A percentile compares a stretch with the other conserved stretches of the same genome.
These are phyloP conservation scores for Myiothlypis chrysogaster DNA, from an alignment of 2,797 vertebrate genomes.

Conservation along the genomic window DNA sequence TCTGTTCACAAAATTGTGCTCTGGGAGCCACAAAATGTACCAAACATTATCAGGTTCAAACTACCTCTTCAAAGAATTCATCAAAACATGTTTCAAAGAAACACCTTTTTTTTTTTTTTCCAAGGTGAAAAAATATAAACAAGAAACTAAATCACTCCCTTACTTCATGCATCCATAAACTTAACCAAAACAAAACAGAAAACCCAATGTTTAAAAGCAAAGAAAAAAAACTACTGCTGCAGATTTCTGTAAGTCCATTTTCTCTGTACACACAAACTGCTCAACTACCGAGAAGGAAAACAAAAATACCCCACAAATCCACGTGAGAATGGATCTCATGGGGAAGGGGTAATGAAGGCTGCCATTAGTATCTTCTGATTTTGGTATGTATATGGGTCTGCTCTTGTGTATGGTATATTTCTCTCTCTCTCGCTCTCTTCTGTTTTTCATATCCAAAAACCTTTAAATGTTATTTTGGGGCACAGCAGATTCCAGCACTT, in stretches of 20 bases:
- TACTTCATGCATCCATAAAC: conserved; percentile 83
- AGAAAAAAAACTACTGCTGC: conserved; percentile 76
- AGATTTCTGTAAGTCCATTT: conserved; percentile 80
- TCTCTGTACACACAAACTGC: conserved; percentile 89
- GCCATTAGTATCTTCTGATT: conserved; percentile 84
- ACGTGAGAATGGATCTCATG: conserved; percentile 75
- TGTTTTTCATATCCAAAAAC: conserved; percentile 79
- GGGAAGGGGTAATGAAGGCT: conserved; percentile 67
- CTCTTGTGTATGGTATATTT: conserved; percentile 72
- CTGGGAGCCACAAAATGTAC: conserved; percentile 78
- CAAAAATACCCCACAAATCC: conserved; percentile 74
- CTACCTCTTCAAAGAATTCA: conserved; percentile 73
- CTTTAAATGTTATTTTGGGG: conserved; percentile 82
- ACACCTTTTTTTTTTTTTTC: background rate
- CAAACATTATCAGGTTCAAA: conserved; percentile 60
- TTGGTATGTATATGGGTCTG: conserved; percentile 89
- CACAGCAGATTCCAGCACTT: conserved; percentile 88
- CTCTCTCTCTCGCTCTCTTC: conserved; percentile 72
- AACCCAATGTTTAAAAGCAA: conserved; percentile 76
- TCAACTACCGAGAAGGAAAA: conserved; percentile 76
- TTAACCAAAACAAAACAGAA: conserved; percentile 75
- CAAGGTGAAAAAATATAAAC: conserved; percentile 73
- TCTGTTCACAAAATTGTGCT: conserved; percentile 70
- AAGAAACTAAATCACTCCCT: conserved; percentile 79
- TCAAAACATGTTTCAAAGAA: conserved; percentile 72